Evolutionary conservation across 2,797 vertebrate species (phyloP).

Genomic region (Sylvia borin): DNA sequence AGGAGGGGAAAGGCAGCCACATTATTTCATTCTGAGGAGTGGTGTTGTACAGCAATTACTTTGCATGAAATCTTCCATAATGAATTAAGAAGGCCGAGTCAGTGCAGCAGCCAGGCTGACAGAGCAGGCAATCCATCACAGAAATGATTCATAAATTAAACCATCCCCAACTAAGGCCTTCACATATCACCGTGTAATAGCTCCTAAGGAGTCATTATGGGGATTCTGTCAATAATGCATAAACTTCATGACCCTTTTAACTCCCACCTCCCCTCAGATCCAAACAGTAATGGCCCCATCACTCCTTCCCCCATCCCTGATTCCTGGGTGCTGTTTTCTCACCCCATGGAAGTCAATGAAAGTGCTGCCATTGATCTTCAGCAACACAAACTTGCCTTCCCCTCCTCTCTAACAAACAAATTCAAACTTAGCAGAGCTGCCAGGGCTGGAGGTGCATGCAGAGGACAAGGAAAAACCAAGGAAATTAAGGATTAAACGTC

Average conservation of each 20-base stretch:
- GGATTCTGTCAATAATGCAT: conserved; percentile 60
- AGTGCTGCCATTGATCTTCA: not conserved
- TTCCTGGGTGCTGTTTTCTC: not conserved
- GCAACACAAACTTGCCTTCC: not conserved
- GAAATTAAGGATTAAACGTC: not conserved
- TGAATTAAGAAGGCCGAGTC: conserved; percentile 31
- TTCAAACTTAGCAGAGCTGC: not conserved
- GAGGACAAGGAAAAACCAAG: not conserved
- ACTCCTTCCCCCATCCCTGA: not conserved
- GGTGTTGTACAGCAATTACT: conserved; percentile 57
- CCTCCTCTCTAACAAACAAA: not conserved
- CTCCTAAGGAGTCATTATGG: conserved; percentile 51
- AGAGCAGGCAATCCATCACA: conserved; percentile 39
- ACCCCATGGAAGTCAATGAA: not conserved
- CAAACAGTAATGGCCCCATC: not conserved
- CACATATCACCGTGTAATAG: conserved; percentile 39
- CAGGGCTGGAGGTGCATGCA: not conserved
- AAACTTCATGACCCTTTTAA: conserved; percentile 51
- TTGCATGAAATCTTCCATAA: conserved; percentile 58
- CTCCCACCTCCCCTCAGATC: not conserved
- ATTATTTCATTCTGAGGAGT: conserved; percentile 49
- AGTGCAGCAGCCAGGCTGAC: conserved; percentile 39
- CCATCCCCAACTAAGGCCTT: conserved; percentile 33
- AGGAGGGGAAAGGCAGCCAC: not conserved
- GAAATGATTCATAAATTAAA: conserved; percentile 65